phyloP scores from a whole-genome alignment of 2,113 vertebrate genomes.

The Vireo altiloquus region DNA sequence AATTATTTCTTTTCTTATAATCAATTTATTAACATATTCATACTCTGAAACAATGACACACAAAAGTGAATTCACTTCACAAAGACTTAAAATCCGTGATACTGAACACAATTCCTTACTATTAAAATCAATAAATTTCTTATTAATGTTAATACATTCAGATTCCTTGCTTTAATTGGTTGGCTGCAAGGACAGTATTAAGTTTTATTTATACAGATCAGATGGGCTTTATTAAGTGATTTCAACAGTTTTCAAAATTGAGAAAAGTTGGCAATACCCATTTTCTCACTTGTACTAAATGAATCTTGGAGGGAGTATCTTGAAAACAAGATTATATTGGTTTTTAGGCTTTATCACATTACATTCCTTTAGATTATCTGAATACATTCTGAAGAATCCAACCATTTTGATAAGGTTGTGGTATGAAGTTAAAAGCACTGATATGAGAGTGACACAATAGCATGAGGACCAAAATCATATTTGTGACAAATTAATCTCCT shows the following conservation, averaged over 20 bases:
- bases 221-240: not conserved
- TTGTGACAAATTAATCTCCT: not conserved
- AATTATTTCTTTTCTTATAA: not conserved
- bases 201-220: not conserved
- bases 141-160: not conserved
- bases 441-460: not conserved
- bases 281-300: not conserved
- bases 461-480: not conserved
- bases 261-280: not conserved
- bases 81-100: not conserved
- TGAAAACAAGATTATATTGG: not conserved
- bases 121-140: not conserved
- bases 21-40: not conserved
- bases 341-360: not conserved
- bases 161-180: not conserved
- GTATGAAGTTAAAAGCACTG: not conserved
- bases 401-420: not conserved
- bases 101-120: not conserved
- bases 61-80: not conserved
- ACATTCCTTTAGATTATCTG: not conserved
- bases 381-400: not conserved
- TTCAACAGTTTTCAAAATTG: not conserved
- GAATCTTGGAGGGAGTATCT: not conserved
- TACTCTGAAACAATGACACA: not conserved
- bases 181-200: not conserved